These are phyloP conservation scores for Nephila pilipes DNA, from an alignment of 1,140 invertebrate genomes.

Conservation along the genomic window DNA sequence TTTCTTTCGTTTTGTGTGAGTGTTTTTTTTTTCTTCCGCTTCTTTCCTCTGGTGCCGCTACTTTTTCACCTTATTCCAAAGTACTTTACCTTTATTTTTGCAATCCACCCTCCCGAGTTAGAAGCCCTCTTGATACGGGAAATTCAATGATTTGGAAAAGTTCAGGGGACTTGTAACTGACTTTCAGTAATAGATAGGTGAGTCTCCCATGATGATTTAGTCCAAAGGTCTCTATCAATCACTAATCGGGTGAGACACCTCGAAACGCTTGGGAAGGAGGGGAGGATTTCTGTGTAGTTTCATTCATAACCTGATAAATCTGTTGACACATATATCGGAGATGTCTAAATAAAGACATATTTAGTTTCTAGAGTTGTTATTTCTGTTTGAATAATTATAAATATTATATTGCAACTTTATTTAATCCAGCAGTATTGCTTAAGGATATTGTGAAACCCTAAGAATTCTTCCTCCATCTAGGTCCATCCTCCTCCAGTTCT, in stretches of 20 bases:
- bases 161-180: background rate
- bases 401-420: no score
- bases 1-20: background rate
- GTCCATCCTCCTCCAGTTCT: background rate
- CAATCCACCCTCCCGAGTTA: background rate
- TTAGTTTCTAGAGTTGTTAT: no score
- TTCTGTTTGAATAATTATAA: no score
- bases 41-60: slow-evolving; percentile 36
- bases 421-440: no score
- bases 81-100: slow-evolving; percentile 64
- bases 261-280: no score
- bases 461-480: no score
- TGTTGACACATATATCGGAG: no score
- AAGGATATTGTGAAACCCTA: no score
- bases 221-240: background rate
- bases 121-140: background rate
- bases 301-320: no score
- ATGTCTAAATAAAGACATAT: no score
- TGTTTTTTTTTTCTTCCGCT: no score
- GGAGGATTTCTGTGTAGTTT: no score
- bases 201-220: background rate
- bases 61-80: slow-evolving; percentile 58
- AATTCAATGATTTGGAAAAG: slow-evolving; percentile 47
- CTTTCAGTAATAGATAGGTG: background rate
- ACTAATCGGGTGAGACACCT: background rate